These are phyloP conservation scores for Indicator maculatus DNA, from an alignment of 2,113 vertebrate genomes.

Conservation along the genomic window DNA sequence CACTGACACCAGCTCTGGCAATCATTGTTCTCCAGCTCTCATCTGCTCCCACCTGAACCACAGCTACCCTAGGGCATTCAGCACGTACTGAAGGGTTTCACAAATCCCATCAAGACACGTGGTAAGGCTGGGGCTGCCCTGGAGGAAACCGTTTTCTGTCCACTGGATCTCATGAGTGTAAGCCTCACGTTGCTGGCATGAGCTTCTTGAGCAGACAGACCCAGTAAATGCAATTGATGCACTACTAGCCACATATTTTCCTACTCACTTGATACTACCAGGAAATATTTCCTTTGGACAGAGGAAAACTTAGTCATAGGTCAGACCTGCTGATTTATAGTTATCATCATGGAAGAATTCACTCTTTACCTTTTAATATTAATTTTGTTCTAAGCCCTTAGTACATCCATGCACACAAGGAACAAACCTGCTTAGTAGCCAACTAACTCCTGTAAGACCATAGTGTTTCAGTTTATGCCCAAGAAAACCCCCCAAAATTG, in stretches of 20 bases:
- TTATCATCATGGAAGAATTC: background rate
- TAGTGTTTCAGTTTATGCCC: background rate
- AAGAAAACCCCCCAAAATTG: background rate
- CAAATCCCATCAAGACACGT: background rate
- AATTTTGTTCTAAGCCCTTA: background rate
- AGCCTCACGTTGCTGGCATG: background rate
- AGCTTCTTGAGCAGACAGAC: background rate
- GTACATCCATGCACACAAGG: background rate
- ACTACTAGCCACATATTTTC: background rate
- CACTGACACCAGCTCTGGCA: background rate
- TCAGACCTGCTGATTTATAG: background rate
- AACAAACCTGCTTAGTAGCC: background rate
- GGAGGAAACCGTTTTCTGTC: background rate
- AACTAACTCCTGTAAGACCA: background rate
- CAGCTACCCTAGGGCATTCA: background rate
- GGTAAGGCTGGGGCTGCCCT: background rate
- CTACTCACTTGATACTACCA: background rate
- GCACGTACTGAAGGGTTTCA: background rate
- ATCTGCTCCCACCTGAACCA: background rate
- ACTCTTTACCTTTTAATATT: background rate
- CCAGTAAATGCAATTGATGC: background rate
- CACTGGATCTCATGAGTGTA: background rate
- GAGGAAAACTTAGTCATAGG: background rate
- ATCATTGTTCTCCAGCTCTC: background rate
- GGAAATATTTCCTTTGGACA: background rate